phyloP scores from a whole-genome alignment of 2,113 vertebrate genomes.

The Mustela nigripes region DNA sequence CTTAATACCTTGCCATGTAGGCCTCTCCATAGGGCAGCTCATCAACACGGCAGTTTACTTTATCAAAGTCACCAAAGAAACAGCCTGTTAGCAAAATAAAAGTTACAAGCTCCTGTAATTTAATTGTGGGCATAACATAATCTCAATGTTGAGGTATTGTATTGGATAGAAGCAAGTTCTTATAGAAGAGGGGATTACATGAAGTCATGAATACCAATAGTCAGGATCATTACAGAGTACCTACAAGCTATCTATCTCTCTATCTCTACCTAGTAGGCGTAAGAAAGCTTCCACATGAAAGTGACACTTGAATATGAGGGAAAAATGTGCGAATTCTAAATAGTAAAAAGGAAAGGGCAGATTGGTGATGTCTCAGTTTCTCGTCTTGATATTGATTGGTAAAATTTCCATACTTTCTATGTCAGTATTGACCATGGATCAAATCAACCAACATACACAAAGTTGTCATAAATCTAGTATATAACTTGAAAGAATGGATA shows the following conservation, averaged over 20 bases:
- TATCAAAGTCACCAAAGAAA: background rate
- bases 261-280: background rate
- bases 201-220: background rate
- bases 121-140: background rate
- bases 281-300: background rate
- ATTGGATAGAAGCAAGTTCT: background rate
- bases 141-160: background rate
- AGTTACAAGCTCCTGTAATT: background rate
- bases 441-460: background rate
- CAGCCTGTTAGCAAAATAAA: background rate
- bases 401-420: slow-evolving; percentile 7
- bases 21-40: background rate
- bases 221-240: background rate
- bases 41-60: background rate
- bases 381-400: background rate
- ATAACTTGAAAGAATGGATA: background rate
- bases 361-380: background rate
- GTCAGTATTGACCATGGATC: background rate
- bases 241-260: background rate
- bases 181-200: background rate
- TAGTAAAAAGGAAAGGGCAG: background rate
- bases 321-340: background rate
- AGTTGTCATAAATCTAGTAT: background rate
- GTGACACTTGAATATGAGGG: background rate
- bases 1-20: background rate